phyloP scores from a whole-genome alignment of 2,888 invertebrate species.

The Lithophane socia region DNA sequence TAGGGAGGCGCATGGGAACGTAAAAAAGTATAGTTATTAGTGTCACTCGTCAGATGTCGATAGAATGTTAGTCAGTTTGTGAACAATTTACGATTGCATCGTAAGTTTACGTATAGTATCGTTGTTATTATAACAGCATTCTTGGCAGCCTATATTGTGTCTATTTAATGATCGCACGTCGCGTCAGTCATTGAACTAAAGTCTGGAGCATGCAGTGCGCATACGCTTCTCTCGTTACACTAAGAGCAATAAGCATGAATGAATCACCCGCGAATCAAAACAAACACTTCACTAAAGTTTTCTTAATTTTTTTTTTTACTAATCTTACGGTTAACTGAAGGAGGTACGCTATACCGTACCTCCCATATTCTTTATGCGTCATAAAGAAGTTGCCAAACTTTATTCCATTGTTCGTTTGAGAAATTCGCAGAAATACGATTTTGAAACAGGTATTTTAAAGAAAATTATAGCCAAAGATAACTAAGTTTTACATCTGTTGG shows the following conservation, averaged over 20 bases:
- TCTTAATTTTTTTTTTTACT: conserved; percentile 17
- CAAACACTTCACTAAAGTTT: conserved; percentile 52
- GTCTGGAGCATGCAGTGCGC: conserved; percentile 60
- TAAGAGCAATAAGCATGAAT: conserved; percentile 54
- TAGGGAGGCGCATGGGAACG: conserved; percentile 7
- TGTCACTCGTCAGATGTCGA: conserved; percentile 60
- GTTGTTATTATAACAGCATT: conserved; percentile 67
- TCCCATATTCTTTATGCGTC: conserved; percentile 30
- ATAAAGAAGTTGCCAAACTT: conserved; percentile 52
- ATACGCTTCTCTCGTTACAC: conserved; percentile 57
- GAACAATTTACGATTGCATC: conserved; percentile 57
- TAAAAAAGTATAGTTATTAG: conserved; percentile 46
- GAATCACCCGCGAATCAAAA: conserved; percentile 64
- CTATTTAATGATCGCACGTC: conserved; percentile 67
- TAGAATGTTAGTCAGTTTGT: conserved; percentile 56
- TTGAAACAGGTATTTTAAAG: conserved; percentile 36
- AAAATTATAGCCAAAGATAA: conserved; percentile 43
- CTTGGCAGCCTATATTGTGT: conserved; percentile 68
- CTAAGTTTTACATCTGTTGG: conserved; percentile 36
- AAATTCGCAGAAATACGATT: conserved; percentile 41
- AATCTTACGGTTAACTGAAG: conserved; percentile 14
- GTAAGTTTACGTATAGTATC: conserved; percentile 41
- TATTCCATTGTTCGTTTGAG: conserved; percentile 50
- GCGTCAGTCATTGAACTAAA: conserved; percentile 69
- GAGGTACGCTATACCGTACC: conserved; percentile 15